Base-by-base conservation (phyloP, 2,113 vertebrate species). In the Synchiropus splendidus region DNA sequence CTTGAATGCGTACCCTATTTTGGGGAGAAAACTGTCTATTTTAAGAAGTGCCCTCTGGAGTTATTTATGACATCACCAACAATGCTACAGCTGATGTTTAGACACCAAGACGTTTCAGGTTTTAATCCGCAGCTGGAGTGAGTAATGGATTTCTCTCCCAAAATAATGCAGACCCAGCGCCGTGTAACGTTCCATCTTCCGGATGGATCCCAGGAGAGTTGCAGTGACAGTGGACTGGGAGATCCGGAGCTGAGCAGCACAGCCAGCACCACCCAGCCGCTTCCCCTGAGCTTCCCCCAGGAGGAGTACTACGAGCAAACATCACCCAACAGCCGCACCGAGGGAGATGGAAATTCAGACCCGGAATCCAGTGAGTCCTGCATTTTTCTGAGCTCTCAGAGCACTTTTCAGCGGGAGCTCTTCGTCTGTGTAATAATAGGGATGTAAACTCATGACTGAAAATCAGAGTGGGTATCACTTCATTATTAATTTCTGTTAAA, bases 271-370 rank as follows among this genome's bases (percentile, higher is more conserved):
- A 81, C 86, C 8, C 90, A 92, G 50, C 81, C 88, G 6, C 84
- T 95, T 55, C 88, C 91, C 43, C 83, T 92, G 6, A 89, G 86
- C 78, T 95, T 91, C 75, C 80, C 86, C 31, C 91, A 89, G 70
- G 92, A 94, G 27, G 89, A 94, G 46, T 93, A 91, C 82, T 95
- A 89, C 5, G 90, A 97, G 67, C 91, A 91, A 65, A 79, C 87
- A 2, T 90, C 90, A 1, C 88, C 90, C 30, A 96, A 88, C 83
- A 97, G 89, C 79, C 90, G 93, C 61, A 98, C 92, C 0, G 94
- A 97, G 74, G 94, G 92, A 48, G 94, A 98, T 1, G 93, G 94
- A 44, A 97, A 98, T 83, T 98, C 94, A 2, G 94, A 98, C 80
- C 94, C 94, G 0, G 94, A 98, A 83, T 96, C 91, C 69, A 91